Evolutionary conservation across 2,888 invertebrate genomes (phyloP).

Genomic region (Amorpha juglandis): DNA sequence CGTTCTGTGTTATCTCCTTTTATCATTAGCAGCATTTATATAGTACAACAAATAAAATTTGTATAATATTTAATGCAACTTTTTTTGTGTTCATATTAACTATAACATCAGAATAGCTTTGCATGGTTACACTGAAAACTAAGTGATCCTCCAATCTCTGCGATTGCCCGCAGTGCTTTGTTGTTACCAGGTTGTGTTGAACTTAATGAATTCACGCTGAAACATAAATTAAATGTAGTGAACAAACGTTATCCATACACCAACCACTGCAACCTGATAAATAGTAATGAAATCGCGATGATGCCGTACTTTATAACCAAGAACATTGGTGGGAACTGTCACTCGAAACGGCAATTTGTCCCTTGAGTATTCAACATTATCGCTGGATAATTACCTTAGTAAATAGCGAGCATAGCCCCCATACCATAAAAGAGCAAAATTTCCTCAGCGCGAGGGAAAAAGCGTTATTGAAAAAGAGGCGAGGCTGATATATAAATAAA

Average conservation of each 20-base stretch:
- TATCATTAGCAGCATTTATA: too few relatives aligned
- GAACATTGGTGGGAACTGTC: slow-evolving; percentile 58
- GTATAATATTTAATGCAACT: background rate
- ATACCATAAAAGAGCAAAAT: slow-evolving; percentile 80
- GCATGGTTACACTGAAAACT: slow-evolving; percentile 14
- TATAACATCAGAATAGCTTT: slow-evolving; percentile 1
- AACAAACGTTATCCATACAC: slow-evolving; percentile 14
- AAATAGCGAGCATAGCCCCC: slow-evolving; percentile 77
- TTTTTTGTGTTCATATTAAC: slow-evolving; percentile 2
- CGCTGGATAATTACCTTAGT: slow-evolving; percentile 74
- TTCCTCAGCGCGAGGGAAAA: slow-evolving; percentile 77
- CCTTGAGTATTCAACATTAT: slow-evolving; percentile 71
- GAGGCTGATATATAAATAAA: slow-evolving; percentile 83
- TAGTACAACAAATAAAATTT: background rate
- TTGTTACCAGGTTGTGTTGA: slow-evolving; percentile 12
- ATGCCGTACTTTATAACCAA: slow-evolving; percentile 25
- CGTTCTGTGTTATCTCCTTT: too few relatives aligned
- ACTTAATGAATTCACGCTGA: slow-evolving; percentile 21
- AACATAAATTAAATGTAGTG: slow-evolving; percentile 14
- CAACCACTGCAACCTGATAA: slow-evolving; percentile 15
- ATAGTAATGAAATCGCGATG: slow-evolving; percentile 19
- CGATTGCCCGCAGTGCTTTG: slow-evolving; percentile 18
- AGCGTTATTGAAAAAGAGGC: slow-evolving; percentile 83
- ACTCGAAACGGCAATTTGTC: slow-evolving; percentile 69
- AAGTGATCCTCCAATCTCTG: slow-evolving; percentile 19